These are phyloP conservation scores for Conus betulinus DNA, from an alignment of 1,140 invertebrate species.

Conservation along the genomic window DNA sequence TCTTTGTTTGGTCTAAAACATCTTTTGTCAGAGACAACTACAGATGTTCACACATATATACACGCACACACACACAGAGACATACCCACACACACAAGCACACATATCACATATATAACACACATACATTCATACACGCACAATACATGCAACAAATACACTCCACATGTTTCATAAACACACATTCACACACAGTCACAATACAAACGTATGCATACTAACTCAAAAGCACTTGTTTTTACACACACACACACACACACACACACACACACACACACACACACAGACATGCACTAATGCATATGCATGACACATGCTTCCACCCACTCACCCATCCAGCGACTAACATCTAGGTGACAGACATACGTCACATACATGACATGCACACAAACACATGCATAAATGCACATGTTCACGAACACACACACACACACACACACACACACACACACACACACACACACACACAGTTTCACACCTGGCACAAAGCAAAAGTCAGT, in stretches of 20 bases:
- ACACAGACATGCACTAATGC: neutral
- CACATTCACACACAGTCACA: neutral
- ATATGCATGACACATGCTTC: neutral
- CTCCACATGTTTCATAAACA: neutral
- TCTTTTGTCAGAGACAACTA: too few species aligned
- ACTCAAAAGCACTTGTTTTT: neutral
- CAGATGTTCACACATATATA: too few species aligned
- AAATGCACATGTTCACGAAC: neutral
- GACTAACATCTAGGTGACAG: too few species aligned
- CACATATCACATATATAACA: too few species aligned
- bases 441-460: slow-evolving; percentile 6
- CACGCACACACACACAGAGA: too few species aligned
- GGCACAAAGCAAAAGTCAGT: too few species aligned
- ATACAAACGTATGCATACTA: neutral
- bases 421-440: neutral
- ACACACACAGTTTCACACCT: neutral
- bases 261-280: slow-evolving; percentile 6
- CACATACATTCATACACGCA: neutral
- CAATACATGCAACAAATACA: neutral
- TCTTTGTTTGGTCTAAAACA: too few species aligned
- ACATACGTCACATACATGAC: too few species aligned
- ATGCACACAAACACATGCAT: neutral
- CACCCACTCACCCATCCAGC: neutral
- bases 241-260: slow-evolving; percentile 28
- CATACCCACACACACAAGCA: too few species aligned